Percentiles rank a stretch among this genome's conserved stretches.
Evolutionary conservation across 2,797 vertebrate genomes (phyloP).

Genomic region (Rhinophrynus dorsalis): DNA sequence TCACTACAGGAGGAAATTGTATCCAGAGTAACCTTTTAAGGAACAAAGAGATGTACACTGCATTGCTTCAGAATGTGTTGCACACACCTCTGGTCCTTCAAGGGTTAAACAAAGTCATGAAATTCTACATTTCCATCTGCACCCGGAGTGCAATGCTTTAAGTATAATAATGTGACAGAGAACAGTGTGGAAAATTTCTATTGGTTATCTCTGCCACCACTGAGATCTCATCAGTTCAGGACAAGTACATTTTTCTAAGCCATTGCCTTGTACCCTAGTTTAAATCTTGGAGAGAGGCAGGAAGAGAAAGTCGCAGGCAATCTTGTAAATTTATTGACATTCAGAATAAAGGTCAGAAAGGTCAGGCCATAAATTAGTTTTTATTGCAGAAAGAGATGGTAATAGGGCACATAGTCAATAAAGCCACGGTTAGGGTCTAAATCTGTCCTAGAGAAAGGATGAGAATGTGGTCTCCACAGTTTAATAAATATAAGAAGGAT

Average conservation of each 20-base stretch:
- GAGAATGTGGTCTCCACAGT: constrained; percentile 4
- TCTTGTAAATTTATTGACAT: constrained; percentile 36
- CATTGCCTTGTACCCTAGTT: constrained; percentile 18
- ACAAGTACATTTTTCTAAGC: constrained; percentile 40
- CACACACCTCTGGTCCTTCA: too few species aligned
- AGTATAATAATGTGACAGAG: constrained; percentile 11
- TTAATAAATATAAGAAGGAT: constrained; percentile 21
- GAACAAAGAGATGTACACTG: too few species aligned
- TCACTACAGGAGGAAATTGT: background rate
- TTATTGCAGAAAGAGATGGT: constrained; percentile 31
- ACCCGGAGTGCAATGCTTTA: background rate
- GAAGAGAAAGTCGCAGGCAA: constrained; percentile 34
- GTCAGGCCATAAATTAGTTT: constrained; percentile 32
- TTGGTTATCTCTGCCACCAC: constrained; percentile 4
- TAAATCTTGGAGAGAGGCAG: constrained; percentile 22
- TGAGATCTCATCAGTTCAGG: constrained; percentile 25
- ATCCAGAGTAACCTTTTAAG: too few species aligned
- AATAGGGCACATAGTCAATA: constrained; percentile 42
- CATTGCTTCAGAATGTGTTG: too few species aligned
- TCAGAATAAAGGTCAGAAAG: constrained; percentile 27
- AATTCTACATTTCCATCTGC: background rate
- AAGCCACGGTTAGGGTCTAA: constrained; percentile 22
- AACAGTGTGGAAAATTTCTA: constrained; percentile 3
- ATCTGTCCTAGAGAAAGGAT: constrained; percentile 15
- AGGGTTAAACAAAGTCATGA: too few species aligned